Evolutionary conservation across 2,888 invertebrate genomes (phyloP).

Genomic region (Pollenia labialis): DNA sequence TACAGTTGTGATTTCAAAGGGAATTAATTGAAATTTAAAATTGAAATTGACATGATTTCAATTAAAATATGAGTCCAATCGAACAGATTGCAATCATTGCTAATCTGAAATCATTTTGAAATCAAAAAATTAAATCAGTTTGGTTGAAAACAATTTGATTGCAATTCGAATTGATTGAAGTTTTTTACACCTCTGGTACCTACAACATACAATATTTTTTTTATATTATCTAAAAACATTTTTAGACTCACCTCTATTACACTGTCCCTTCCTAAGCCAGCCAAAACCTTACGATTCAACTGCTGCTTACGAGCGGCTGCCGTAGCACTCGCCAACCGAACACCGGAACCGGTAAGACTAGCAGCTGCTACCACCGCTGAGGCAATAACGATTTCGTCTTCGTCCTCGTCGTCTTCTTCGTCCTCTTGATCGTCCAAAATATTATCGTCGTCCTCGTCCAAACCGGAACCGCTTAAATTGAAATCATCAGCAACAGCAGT

Average conservation of each 20-base stretch:
- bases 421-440: slow-evolving; percentile 74
- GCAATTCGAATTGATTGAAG: no score
- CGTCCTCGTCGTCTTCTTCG: slow-evolving; percentile 78
- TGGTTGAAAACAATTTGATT: no score
- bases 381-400: slow-evolving; percentile 81
- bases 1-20: no score
- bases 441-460: slow-evolving; percentile 77
- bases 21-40: no score
- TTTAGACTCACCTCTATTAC: slow-evolving; percentile 81
- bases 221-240: no score
- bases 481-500: slow-evolving; percentile 78
- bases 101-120: no score
- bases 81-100: no score
- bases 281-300: slow-evolving; percentile 78
- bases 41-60: no score
- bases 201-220: no score
- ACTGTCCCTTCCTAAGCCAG: slow-evolving; percentile 81
- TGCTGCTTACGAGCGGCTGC: slow-evolving; percentile 75
- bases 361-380: slow-evolving; percentile 75
- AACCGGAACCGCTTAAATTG: slow-evolving; percentile 73
- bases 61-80: no score
- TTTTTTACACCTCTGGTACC: no score
- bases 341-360: slow-evolving; percentile 74
- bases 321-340: slow-evolving; percentile 69
- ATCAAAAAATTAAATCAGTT: no score